These are phyloP conservation scores for Dendrolimus kikuchii DNA, from an alignment of 1,140 invertebrate species.

Conservation along the genomic window DNA sequence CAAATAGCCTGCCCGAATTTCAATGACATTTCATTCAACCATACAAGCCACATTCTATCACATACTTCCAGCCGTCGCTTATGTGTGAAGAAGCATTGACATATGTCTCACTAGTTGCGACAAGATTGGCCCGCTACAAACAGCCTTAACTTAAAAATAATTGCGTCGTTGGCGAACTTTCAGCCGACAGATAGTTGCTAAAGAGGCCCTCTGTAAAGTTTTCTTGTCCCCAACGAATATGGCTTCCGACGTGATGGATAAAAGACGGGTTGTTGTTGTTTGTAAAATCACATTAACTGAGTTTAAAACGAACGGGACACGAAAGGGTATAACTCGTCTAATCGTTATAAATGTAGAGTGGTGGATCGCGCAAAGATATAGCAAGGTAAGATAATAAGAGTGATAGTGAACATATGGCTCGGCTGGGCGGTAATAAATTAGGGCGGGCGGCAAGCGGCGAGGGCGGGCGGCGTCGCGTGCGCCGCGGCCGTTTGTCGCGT, in stretches of 20 bases:
- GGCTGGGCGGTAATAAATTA: slow-evolving; percentile 53
- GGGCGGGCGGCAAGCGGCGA: slow-evolving; percentile 22
- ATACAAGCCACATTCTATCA: too few species aligned
- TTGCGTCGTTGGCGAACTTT: slow-evolving; percentile 17
- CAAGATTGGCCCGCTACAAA: too few species aligned
- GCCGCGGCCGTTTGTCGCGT: slow-evolving; percentile 55
- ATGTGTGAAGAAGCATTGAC: too few species aligned
- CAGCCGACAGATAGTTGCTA: slow-evolving; percentile 13
- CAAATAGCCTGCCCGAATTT: slow-evolving; percentile 29
- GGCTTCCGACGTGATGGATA: slow-evolving; percentile 11
- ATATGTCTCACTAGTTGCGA: too few species aligned
- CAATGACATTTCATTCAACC: too few species aligned
- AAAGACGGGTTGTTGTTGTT: neutral
- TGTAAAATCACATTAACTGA: too few species aligned
- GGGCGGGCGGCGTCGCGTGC: slow-evolving; percentile 44
- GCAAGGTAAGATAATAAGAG: slow-evolving; percentile 46
- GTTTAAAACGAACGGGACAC: too few species aligned
- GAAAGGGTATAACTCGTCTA: slow-evolving; percentile 2
- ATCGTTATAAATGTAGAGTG: slow-evolving; percentile 13
- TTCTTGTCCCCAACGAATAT: slow-evolving; percentile 4
- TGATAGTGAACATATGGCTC: slow-evolving; percentile 36
- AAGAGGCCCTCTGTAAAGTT: slow-evolving; percentile 20
- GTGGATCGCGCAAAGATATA: slow-evolving; percentile 33
- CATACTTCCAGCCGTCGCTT: too few species aligned
- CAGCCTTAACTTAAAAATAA: slow-evolving; percentile 10